phyloP scores from a whole-genome alignment of 2,888 invertebrate species.

The Gari tellinella region DNA sequence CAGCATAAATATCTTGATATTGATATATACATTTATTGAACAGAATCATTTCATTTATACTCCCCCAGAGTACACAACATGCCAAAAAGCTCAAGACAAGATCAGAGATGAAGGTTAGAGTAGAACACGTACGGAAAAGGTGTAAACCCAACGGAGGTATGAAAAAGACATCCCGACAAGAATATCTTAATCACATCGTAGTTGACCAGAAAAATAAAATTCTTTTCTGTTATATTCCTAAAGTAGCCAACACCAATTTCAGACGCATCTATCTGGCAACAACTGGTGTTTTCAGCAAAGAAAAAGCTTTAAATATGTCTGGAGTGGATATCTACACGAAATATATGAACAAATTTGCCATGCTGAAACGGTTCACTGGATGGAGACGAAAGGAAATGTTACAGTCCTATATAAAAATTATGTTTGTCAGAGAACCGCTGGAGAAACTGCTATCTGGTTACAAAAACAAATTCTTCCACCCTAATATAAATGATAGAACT shows the following conservation, averaged over 20 bases:
- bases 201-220: conserved; percentile 93
- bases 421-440: conserved; percentile 95
- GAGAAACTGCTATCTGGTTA: conserved; percentile 95
- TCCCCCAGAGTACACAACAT: too few relatives aligned
- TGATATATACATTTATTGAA: too few relatives aligned
- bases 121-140: too few relatives aligned
- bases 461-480: conserved; percentile 90
- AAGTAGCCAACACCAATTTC: conserved; percentile 97
- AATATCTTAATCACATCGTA: conserved; percentile 49
- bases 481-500: conserved; percentile 17
- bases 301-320: conserved; percentile 57
- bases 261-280: conserved; percentile 94
- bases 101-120: too few relatives aligned
- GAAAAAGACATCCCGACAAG: not conserved
- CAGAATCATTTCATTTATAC: too few relatives aligned
- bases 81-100: too few relatives aligned
- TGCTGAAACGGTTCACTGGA: conserved; percentile 52
- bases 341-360: conserved; percentile 59
- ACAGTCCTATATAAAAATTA: conserved; percentile 91
- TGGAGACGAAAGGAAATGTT: conserved; percentile 89
- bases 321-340: conserved; percentile 70
- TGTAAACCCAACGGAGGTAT: too few relatives aligned
- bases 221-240: conserved; percentile 97
- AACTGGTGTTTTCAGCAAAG: conserved; percentile 85
- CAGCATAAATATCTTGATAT: too few relatives aligned